A percentile compares a stretch with the other conserved stretches of the same genome.
Conservation (phyloP, 1,140 invertebrate genomes). For the Apocrypta bakeri region DNA sequence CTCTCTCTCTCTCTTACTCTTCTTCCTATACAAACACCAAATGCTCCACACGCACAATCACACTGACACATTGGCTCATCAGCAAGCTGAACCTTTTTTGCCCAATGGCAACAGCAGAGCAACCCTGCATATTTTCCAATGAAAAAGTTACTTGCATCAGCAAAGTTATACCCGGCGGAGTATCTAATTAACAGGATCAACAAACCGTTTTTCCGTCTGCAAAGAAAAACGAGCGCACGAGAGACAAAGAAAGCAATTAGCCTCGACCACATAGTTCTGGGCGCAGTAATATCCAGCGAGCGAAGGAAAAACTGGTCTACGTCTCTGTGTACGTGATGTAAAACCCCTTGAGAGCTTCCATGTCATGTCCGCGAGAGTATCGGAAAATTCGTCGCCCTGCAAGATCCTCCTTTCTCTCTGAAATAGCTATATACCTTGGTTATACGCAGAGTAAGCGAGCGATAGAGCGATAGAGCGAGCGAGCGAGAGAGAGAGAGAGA, state of each 20-base stretch:
- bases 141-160: background rate
- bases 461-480: background rate
- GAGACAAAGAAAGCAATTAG: background rate
- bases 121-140: background rate
- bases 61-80: background rate
- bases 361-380: background rate
- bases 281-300: background rate
- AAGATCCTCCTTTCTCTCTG: slow-evolving; percentile 28
- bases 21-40: slow-evolving; percentile 9
- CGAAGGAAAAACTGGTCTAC: background rate
- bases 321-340: background rate
- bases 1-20: background rate
- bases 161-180: background rate
- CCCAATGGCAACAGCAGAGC: background rate
- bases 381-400: background rate
- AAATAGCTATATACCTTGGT: background rate
- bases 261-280: background rate
- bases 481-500: background rate
- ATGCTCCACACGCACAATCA: background rate
- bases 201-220: background rate
- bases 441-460: background rate
- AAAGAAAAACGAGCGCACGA: background rate
- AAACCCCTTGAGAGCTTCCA: background rate
- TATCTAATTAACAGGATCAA: background rate
- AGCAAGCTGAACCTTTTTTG: background rate